Evolutionary conservation across 2,797 vertebrate species (phyloP).

Genomic region (Bryconaethiops microstoma): DNA sequence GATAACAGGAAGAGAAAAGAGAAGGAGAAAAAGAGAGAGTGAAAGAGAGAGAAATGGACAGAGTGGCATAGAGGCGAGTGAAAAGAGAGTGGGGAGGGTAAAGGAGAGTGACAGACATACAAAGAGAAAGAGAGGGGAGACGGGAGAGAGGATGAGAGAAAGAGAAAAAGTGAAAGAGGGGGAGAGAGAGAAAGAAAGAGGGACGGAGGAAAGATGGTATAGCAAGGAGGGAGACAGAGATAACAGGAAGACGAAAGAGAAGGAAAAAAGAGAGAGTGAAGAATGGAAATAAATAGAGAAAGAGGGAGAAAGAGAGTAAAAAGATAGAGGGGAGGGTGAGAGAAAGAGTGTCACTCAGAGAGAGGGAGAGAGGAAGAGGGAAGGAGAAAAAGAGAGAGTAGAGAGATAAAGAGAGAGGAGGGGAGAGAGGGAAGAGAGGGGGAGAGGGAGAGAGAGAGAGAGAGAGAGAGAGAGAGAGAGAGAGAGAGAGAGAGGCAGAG

Average conservation of each 20-base stretch:
- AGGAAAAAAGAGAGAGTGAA: not conserved
- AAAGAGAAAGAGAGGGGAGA: not conserved
- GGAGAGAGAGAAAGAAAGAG: not conserved
- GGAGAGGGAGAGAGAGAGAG: too few relatives aligned
- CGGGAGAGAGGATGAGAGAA: not conserved
- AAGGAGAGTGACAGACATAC: too few relatives aligned
- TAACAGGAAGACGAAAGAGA: not conserved
- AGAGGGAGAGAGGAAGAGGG: too few relatives aligned
- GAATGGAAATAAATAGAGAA: too few relatives aligned
- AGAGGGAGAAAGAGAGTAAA: too few relatives aligned
- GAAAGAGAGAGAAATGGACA: not conserved
- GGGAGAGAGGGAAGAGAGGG: too few relatives aligned
- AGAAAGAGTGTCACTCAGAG: not conserved
- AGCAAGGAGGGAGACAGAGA: not conserved
- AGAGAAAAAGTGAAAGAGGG: not conserved
- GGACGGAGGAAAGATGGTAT: not conserved
- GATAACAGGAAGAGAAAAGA: not conserved
- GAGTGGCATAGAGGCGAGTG: too few relatives aligned
- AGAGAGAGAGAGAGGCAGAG: constrained; percentile 2
- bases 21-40: too few relatives aligned
- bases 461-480: not conserved
- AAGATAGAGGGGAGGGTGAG: too few relatives aligned
- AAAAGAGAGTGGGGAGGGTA: not conserved
- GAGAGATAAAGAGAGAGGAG: too few relatives aligned
- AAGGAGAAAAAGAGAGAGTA: too few relatives aligned